Evolutionary conservation across 2,113 vertebrate genomes (phyloP).

Genomic region (Clarias magur): DNA sequence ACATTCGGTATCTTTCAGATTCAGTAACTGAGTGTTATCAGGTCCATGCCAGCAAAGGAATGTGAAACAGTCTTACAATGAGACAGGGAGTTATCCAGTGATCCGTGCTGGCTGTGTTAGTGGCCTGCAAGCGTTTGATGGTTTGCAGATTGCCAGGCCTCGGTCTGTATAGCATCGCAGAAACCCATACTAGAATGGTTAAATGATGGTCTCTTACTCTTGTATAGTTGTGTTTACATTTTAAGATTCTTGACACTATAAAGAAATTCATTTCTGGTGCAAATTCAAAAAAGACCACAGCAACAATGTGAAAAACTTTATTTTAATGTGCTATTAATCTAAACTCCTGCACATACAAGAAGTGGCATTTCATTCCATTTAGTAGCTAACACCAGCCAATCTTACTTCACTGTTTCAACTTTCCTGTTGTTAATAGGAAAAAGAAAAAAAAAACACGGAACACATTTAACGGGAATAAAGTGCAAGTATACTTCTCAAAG

Average conservation of each 20-base stretch:
- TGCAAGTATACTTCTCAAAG: background rate
- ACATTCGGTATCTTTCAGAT: slow-evolving; percentile 22
- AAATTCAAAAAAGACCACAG: background rate
- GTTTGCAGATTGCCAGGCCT: slow-evolving; percentile 44
- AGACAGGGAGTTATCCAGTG: slow-evolving; percentile 24
- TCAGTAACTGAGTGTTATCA: slow-evolving; percentile 10
- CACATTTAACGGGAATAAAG: background rate
- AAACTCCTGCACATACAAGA: background rate
- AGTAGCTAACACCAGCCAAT: background rate
- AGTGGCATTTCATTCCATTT: background rate
- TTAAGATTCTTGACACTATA: background rate
- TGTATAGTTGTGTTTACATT: background rate
- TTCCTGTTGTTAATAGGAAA: background rate
- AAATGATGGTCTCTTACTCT: background rate
- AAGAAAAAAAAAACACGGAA: background rate
- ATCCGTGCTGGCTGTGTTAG: slow-evolving; percentile 36
- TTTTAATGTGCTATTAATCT: background rate
- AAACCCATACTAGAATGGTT: background rate
- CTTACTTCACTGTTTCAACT: background rate
- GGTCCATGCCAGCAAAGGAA: slow-evolving; percentile 37
- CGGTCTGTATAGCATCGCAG: slow-evolving; percentile 10
- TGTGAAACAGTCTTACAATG: slow-evolving; percentile 3
- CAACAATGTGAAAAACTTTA: background rate
- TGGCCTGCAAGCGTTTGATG: slow-evolving; percentile 25
- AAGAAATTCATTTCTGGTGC: background rate